A percentile compares a stretch with the other conserved stretches of the same genome.
phyloP scores from a whole-genome alignment of 2,797 vertebrate species.

The Paramormyrops hopkinsi region DNA sequence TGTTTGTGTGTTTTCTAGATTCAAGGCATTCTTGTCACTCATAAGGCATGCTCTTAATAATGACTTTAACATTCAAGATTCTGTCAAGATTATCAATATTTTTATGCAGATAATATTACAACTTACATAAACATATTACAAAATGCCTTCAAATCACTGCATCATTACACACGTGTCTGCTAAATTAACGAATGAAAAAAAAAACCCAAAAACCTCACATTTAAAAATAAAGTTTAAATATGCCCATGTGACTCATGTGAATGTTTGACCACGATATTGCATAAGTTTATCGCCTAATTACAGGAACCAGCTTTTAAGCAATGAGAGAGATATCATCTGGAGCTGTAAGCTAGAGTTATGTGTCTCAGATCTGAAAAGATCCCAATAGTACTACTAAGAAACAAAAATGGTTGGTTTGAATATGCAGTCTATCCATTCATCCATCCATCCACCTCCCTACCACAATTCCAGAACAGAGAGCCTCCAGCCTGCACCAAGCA shows the following conservation, averaged over 20 bases:
- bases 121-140: background rate
- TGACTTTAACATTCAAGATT: background rate
- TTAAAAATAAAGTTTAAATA: background rate
- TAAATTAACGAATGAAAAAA: background rate
- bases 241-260: background rate
- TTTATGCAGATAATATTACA: background rate
- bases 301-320: background rate
- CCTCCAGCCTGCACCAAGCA: background rate
- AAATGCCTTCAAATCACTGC: background rate
- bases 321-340: constrained; percentile 4
- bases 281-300: background rate
- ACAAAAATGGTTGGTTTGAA: background rate
- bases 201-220: background rate
- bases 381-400: background rate
- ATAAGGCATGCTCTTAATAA: background rate
- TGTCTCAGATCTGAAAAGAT: background rate
- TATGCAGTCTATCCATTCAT: background rate
- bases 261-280: background rate
- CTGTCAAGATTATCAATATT: background rate
- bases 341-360: background rate
- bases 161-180: background rate
- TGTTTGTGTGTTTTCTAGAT: constrained; percentile 1
- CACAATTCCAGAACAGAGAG: background rate
- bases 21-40: background rate
- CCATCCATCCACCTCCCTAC: background rate